These are phyloP conservation scores for Drosophila kurseongensis DNA, from an alignment of 1,140 invertebrate species.

Conservation along the genomic window DNA sequence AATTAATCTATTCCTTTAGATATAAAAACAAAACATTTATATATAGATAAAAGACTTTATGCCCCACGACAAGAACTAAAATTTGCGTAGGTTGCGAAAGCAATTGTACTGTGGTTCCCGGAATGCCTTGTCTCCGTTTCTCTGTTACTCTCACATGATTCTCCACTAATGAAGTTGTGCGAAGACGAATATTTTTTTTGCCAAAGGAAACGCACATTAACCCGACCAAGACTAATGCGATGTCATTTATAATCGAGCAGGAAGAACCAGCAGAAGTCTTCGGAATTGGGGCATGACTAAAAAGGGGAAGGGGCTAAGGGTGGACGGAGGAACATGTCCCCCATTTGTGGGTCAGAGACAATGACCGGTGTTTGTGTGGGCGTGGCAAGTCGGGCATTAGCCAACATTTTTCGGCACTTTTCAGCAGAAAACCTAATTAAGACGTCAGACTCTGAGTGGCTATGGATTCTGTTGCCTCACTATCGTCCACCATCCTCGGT, in stretches of 20 bases:
- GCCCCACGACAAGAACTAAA: neutral
- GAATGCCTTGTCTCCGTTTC: constrained; percentile 24
- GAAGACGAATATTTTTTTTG: constrained; percentile 3
- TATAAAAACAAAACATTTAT: no score
- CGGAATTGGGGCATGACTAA: constrained; percentile 44
- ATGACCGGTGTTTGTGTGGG: constrained; percentile 11
- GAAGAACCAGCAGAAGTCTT: constrained; percentile 46
- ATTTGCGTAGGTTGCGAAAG: constrained; percentile 40
- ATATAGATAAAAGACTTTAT: no score
- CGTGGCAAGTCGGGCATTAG: constrained; percentile 32
- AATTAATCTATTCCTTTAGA: no score
- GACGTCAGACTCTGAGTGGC: constrained; percentile 31
- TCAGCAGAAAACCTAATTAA: constrained; percentile 51
- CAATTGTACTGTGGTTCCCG: constrained; percentile 48
- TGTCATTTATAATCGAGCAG: constrained; percentile 58
- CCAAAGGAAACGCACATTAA: constrained; percentile 70
- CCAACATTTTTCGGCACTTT: constrained; percentile 38
- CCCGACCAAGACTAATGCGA: constrained; percentile 68
- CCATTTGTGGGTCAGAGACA: constrained; percentile 41
- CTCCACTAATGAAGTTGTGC: constrained; percentile 63
- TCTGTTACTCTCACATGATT: neutral
- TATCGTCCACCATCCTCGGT: neutral
- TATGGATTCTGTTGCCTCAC: constrained; percentile 11
- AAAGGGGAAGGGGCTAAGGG: neutral
- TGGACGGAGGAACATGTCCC: neutral